A percentile compares a stretch with the other conserved stretches of the same genome.
Evolutionary conservation across 1,140 invertebrate species (phyloP).

Genomic region (Nebria ingens): DNA sequence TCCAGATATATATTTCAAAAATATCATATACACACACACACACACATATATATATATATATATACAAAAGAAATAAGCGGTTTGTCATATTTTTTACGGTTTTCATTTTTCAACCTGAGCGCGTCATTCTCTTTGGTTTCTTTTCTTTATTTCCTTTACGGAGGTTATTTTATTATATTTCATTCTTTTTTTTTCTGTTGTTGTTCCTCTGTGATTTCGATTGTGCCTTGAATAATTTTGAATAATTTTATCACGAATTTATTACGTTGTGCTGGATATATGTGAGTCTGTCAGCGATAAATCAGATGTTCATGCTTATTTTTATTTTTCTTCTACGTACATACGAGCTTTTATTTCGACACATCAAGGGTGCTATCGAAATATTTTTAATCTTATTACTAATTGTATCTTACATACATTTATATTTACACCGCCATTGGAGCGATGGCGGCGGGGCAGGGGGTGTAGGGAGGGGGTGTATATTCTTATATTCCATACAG

Average conservation of each 20-base stretch:
- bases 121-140: slow-evolving; percentile 10
- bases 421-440: too few relatives aligned
- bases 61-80: slow-evolving; percentile 24
- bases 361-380: too few relatives aligned
- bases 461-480: too few relatives aligned
- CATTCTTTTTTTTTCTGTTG: slow-evolving; percentile 17
- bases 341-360: too few relatives aligned
- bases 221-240: slow-evolving; percentile 29
- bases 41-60: slow-evolving; percentile 1
- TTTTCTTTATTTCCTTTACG: slow-evolving; percentile 7
- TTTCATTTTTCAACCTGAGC: slow-evolving; percentile 25
- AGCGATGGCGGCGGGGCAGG: too few relatives aligned
- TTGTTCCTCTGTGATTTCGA: slow-evolving; percentile 1
- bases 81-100: slow-evolving; percentile 31
- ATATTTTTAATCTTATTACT: too few relatives aligned
- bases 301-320: too few relatives aligned
- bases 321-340: too few relatives aligned
- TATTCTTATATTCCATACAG: too few relatives aligned
- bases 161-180: slow-evolving; percentile 13
- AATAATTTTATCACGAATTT: slow-evolving; percentile 24
- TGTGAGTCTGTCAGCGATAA: slow-evolving; percentile 1
- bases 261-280: not conserved
- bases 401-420: too few relatives aligned
- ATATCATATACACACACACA: slow-evolving; percentile 18
- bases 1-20: slow-evolving; percentile 25